Conservation (phyloP, 2,113 vertebrate species). For the Brachypteracias leptosomus region DNA sequence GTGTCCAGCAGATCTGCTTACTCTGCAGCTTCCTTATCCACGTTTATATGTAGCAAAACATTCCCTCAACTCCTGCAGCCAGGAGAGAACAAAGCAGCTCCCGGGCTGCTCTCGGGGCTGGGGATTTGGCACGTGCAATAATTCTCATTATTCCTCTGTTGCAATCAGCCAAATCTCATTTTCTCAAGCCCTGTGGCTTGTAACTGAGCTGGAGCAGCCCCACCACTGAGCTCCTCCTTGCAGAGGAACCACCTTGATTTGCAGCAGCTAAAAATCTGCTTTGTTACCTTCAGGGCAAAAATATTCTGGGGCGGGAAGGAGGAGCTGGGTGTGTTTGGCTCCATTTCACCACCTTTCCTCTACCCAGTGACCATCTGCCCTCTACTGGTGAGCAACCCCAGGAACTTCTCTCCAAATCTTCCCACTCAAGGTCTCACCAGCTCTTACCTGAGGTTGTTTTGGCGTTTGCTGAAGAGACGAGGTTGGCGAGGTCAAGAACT, state of each 20-base stretch:
- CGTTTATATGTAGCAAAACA: neutral
- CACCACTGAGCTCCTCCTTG: neutral
- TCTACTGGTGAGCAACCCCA: neutral
- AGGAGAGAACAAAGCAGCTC: neutral
- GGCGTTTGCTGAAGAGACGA: constrained; percentile 69
- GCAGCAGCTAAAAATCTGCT: neutral
- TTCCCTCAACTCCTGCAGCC: neutral
- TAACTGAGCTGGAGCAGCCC: neutral
- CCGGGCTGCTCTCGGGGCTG: neutral
- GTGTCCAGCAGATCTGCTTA: rapidly evolving
- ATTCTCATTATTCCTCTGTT: neutral
- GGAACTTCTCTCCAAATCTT: no score
- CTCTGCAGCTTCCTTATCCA: neutral
- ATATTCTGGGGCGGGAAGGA: neutral
- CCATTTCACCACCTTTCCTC: neutral
- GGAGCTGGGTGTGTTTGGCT: neutral
- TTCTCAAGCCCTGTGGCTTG: neutral
- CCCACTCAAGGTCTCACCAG: rapidly evolving
- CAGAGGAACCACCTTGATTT: neutral
- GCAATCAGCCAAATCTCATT: neutral
- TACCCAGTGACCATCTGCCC: neutral
- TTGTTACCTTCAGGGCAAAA: neutral
- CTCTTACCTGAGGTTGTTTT: constrained; percentile 76
- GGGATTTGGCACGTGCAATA: neutral
- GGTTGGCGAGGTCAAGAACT: constrained; percentile 76